Base-by-base conservation (phyloP, 2,888 invertebrate genomes). In the Caenorhabditis plicata region DNA sequence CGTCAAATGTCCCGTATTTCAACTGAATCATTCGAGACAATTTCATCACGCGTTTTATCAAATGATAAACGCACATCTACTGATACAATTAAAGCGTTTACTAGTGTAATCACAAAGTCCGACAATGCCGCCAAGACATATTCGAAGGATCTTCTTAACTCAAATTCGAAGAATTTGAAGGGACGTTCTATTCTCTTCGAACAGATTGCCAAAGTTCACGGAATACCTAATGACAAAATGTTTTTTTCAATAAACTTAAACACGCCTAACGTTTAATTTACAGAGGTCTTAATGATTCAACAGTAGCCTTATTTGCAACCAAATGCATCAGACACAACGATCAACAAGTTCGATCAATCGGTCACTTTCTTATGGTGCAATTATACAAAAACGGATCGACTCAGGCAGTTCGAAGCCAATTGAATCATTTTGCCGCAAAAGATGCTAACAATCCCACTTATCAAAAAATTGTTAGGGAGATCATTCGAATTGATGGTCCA, bases 371-470 rank as follows among this genome's bases (percentile, higher is more conserved):
- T 17, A 49, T 61, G 55, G 23, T 61, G 27, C 43, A 40, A 23
- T 35, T 61, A 8, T 61, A 55, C 32, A 55, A 55, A 25, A 53
- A 42, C 33, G 55, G 55, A 26, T 42, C 50, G 9, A 26, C 41
- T 19, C 50, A 58, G 52, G 36, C 39, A 3, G 60, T 61, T 36
- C 51, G 51, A 7, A 42, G 44, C 9, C 40, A 61, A 36, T 15
- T 61, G 26, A 33, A 55, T 17, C 47, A 48, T 20, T 61, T 61
- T 29, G 54, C 54, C 4, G 32, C 39, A n/a, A 40, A 42, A 2
- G 61, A 61, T 43, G 26, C 61, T 11, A 61, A 61, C 35, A 61
- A 61, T 48, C 61, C 61, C 23, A 55, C 61, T 1, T 61, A 61
- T 20, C 54, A 50, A 25, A 60, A 54, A 41, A 55, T 52, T 49